Base-by-base conservation (phyloP, 2,888 invertebrate genomes). In the Euproctis similis region DNA sequence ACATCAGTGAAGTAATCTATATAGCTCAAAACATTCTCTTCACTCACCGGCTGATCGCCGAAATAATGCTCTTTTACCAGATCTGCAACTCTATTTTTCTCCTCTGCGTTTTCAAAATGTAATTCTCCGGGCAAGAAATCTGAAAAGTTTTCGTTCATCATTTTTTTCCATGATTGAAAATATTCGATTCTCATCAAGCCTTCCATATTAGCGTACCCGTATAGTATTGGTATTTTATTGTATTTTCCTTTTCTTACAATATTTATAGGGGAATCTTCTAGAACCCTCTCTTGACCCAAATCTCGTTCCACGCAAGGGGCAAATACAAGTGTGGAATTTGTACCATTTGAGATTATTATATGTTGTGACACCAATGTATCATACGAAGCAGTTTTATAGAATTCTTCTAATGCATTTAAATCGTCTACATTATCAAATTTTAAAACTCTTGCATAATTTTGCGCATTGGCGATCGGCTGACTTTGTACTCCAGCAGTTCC, bases 1-100 rank as follows among this genome's bases (percentile, higher is more conserved):
- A 52, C 18, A 84, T 89, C 81, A 2, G 62, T 46, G 24, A 50
- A 52, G 17, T 47, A 70, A 24, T 38, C 31, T 12, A 56, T 36
- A 20, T 43, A 65, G 2, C 25, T 2, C n/a, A 39, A 19, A 27
- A 56, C 28, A 5, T 34, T 49, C 0, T 45, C 32, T 22, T 36
- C 30, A 12, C 29, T 27, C 2, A 67, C 42, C 0, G 32, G 10
- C 1, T 47, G 9, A 8, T 49, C 31, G 3, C 60, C 63, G 36
- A 70, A 72, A 41, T 68, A 68, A 42, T 57, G 60, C 1, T 44
- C 9, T 38, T 61, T 67, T 1, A 63, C 30, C 19, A 22, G 25
- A 10, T 40, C 24, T 2, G 58, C 54, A 1, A 68, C 32, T 13
- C 40, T 30, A 13, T 57, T 38, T 34, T 42, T 65, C 18, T 61